These are phyloP conservation scores for Gyrodactylus bullatarudis DNA, from an alignment of 1,140 invertebrate species.

Conservation along the genomic window DNA sequence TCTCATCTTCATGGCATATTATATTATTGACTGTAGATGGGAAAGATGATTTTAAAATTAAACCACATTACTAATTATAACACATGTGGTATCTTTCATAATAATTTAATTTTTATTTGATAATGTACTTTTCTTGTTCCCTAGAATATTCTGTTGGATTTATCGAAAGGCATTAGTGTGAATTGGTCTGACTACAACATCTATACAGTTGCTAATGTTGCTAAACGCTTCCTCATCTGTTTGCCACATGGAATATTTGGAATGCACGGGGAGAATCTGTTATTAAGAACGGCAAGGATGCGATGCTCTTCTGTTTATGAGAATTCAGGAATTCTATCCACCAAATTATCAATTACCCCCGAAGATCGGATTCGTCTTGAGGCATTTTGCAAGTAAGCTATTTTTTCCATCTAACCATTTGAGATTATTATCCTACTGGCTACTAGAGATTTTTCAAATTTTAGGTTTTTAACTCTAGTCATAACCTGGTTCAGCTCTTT, in stretches of 20 bases:
- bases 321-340: not conserved
- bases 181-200: conserved; percentile 87
- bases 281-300: not conserved
- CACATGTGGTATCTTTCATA: too few species aligned
- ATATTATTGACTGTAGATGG: too few species aligned
- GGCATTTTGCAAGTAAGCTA: not conserved
- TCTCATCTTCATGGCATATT: too few species aligned
- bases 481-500: too few species aligned
- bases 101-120: too few species aligned
- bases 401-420: too few species aligned
- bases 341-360: not conserved
- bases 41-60: too few species aligned
- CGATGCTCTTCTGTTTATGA: not conserved
- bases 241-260: conserved; percentile 78
- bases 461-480: too few species aligned
- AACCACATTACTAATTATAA: too few species aligned
- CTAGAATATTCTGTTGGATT: conserved; percentile 21
- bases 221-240: conserved; percentile 73
- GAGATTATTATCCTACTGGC: too few species aligned
- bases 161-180: conserved; percentile 60
- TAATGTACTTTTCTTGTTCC: not conserved
- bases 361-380: not conserved
- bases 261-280: not conserved
- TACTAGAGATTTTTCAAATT: too few species aligned
- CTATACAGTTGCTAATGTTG: conserved; percentile 79